Evolutionary conservation across 2,113 vertebrate species (phyloP).

Genomic region (Amazona guildingii): DNA sequence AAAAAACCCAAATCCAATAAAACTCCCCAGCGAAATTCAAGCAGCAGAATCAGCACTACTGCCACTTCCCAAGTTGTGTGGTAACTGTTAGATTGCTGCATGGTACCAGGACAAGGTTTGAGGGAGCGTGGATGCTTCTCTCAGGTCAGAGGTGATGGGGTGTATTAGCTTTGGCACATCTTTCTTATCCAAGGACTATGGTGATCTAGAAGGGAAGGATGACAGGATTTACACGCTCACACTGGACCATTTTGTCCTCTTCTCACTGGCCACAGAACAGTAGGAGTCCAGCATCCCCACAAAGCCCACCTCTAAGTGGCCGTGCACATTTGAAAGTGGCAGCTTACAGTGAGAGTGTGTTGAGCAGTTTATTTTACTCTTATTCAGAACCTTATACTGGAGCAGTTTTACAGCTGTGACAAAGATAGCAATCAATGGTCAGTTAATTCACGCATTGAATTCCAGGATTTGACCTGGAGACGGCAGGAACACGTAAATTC

Average conservation of each 20-base stretch:
- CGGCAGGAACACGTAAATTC: neutral
- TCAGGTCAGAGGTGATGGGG: neutral
- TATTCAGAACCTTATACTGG: neutral
- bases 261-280: neutral
- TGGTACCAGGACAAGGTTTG: neutral
- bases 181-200: neutral
- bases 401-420: neutral
- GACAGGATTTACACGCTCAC: neutral
- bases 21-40: neutral
- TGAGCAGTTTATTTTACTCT: neutral
- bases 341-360: too few relatives aligned
- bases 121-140: neutral
- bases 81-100: neutral
- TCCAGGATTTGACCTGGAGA: neutral
- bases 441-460: neutral
- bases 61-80: fast-evolving
- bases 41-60: neutral
- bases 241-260: neutral
- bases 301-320: neutral
- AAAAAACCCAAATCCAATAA: neutral
- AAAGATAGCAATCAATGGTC: neutral
- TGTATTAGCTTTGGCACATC: neutral
- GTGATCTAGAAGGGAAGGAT: neutral
- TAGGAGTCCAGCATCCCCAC: neutral
- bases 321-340: neutral